Evolutionary conservation across 2,888 invertebrate species (phyloP).

Genomic region (Halictus ligatus): DNA sequence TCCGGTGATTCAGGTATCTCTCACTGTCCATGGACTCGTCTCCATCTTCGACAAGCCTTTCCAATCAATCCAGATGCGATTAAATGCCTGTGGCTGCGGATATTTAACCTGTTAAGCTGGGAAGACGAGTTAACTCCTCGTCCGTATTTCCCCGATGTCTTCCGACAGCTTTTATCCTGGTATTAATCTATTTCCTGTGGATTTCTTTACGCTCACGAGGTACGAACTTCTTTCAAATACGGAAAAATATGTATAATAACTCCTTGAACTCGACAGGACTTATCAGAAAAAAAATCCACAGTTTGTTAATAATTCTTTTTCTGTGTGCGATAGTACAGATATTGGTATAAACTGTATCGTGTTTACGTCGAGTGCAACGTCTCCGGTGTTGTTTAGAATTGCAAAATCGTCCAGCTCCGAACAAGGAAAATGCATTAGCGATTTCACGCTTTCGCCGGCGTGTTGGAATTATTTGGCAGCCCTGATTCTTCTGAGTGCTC

Average conservation of each 20-base stretch:
- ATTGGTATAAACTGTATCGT: neutral
- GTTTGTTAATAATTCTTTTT: too few relatives aligned
- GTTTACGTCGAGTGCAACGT: neutral
- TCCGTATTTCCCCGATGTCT: neutral
- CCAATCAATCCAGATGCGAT: conserved; percentile 4
- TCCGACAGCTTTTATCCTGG: neutral
- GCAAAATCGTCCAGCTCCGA: neutral
- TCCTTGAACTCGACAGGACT: too few relatives aligned
- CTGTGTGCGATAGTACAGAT: too few relatives aligned
- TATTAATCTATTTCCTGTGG: neutral
- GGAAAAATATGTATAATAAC: too few relatives aligned
- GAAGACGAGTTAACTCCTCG: neutral
- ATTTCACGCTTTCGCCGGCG: neutral
- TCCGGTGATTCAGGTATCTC: conserved; percentile 1
- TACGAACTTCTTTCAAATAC: too few relatives aligned
- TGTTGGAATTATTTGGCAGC: neutral
- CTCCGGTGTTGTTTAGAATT: neutral
- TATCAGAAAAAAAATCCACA: too few relatives aligned
- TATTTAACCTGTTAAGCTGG: neutral
- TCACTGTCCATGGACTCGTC: neutral
- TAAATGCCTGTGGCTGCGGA: neutral
- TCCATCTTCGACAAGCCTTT: neutral
- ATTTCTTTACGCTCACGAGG: too few relatives aligned
- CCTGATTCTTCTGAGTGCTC: neutral
- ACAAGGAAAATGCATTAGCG: neutral